Base-by-base conservation (phyloP, 2,113 vertebrate species). In the Albula goreensis region DNA sequence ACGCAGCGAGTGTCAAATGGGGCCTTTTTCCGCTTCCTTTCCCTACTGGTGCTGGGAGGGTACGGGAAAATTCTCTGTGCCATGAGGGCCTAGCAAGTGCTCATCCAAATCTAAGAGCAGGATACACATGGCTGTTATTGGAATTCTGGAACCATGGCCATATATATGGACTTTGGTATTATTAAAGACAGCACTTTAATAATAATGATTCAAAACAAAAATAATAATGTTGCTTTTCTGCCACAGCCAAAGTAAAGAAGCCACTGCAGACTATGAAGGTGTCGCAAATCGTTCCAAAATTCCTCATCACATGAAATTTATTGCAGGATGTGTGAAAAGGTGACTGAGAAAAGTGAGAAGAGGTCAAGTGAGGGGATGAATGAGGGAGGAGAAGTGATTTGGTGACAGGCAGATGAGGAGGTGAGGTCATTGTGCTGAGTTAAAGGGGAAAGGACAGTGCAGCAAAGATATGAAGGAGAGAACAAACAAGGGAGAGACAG, bases 1-100 rank as follows among this genome's bases (percentile, higher is more conserved):
- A 92, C 93, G 91, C 91, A 90, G 91, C 87, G 90, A 93, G 92
- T 57, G 85, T 89, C 93, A 93, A 94, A 94, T 89, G 88, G 91
- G 88, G 90, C 89, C 91, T 91, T 93, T 93, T 53, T 90, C 85
- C 89, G 89, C 91, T 89, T 93, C 91, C 51, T 48, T 87, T 89
- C 87, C 78, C 89, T 87, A 89, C 89, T 87, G 80, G 51, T 57
- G 80, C 8, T 49, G 83, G 83, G 48, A 50, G 2, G 31, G 74
- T 79, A 53, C 78, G 49, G 41, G 41, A 80, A 85, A 41, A 80
- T 85, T 56, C 15, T 2, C 48, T 48, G 22, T 41, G 22, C 56
- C 4, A 11, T 53, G 52, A 15, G 53, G 25, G 53, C 49, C 78
- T 52, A 74, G 31, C 48, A 50, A 17, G 31, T 56, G 11, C 22